Percentiles rank a stretch among this genome's conserved stretches.
phyloP scores from a whole-genome alignment of 2,797 vertebrate species.

The Syngnathus acus region DNA sequence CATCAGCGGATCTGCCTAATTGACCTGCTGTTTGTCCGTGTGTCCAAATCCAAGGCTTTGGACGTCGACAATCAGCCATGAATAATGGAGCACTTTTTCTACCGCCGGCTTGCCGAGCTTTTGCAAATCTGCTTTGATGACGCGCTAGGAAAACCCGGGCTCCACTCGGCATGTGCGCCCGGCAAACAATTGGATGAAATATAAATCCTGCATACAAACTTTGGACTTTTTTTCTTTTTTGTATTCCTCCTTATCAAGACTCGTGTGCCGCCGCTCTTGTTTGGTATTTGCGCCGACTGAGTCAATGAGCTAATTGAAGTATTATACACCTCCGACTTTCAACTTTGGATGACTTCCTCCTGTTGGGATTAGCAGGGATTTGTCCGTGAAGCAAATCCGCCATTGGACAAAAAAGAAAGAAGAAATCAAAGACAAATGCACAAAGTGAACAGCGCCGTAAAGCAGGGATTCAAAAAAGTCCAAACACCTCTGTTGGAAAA shows the following conservation, averaged over 20 bases:
- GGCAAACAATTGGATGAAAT: neutral
- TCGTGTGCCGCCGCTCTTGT: neutral
- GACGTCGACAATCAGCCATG: slow-evolving; percentile 18
- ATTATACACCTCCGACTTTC: neutral
- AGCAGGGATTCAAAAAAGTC: neutral
- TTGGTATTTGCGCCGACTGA: neutral
- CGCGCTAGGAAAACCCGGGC: slow-evolving; percentile 8
- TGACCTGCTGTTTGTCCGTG: neutral
- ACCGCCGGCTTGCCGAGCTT: slow-evolving; percentile 23
- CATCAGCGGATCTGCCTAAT: neutral
- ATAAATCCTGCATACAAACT: neutral
- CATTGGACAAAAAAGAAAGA: slow-evolving; percentile 12
- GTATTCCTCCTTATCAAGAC: neutral
- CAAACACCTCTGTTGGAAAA: neutral
- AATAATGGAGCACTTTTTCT: slow-evolving; percentile 40
- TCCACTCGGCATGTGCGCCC: neutral
- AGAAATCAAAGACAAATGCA: neutral
- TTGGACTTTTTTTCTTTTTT: neutral
- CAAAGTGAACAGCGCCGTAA: neutral
- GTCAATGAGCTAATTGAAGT: slow-evolving; percentile 1
- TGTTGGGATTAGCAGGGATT: neutral
- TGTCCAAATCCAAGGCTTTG: neutral
- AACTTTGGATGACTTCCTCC: slow-evolving; percentile 1
- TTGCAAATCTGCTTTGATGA: slow-evolving; percentile 28
- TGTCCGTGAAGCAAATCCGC: neutral